Percentiles rank a stretch among this genome's conserved stretches.
Evolutionary conservation across 2,888 invertebrate species (phyloP).

Genomic region (Cotesia congregata): DNA sequence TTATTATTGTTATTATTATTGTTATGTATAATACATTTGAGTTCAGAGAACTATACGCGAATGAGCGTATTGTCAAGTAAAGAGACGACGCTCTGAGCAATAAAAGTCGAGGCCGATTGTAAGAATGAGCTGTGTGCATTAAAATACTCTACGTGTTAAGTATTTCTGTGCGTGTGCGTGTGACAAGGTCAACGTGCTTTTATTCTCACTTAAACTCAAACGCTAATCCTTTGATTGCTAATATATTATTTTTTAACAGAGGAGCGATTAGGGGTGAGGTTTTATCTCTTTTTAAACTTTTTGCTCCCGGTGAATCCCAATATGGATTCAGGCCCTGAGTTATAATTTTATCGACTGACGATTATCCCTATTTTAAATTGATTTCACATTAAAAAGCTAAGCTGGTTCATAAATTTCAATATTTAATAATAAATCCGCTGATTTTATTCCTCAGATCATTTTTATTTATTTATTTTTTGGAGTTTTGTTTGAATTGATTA

Average conservation of each 20-base stretch:
- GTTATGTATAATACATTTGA: background rate
- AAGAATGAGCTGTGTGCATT: background rate
- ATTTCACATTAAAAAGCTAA: background rate
- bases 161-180: conserved; percentile 8
- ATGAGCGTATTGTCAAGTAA: background rate
- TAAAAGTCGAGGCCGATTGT: conserved; percentile 19
- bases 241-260: background rate
- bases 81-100: conserved; percentile 7
- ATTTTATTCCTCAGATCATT: too few species aligned
- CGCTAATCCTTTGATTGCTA: background rate
- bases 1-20: background rate
- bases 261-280: background rate
- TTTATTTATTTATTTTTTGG: too few species aligned
- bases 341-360: background rate
- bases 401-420: background rate
- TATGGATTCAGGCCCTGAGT: background rate
- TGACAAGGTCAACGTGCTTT: conserved; percentile 30
- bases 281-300: background rate
- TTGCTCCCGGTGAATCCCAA: background rate
- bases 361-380: background rate
- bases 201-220: conserved; percentile 17
- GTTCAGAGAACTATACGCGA: background rate
- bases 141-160: background rate
- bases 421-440: background rate
- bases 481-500: too few species aligned